Conservation (phyloP, 2,113 vertebrate species). For the Trachemys scripta region DNA sequence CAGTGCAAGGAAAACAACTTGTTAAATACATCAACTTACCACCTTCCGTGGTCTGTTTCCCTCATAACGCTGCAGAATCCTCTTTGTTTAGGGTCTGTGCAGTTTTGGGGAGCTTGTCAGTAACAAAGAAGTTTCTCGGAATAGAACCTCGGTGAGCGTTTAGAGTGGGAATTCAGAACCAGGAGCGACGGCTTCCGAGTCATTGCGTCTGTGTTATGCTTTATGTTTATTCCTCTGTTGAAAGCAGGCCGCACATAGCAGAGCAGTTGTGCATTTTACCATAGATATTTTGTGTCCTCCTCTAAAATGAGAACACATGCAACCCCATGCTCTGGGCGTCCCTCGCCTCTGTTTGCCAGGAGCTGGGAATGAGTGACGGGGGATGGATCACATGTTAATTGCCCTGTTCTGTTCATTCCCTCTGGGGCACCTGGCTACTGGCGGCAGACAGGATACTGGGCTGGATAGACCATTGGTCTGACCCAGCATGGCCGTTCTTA, state of each 20-base stretch:
- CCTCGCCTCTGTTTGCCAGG: neutral
- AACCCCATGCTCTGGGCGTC: neutral
- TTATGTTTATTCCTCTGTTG: neutral
- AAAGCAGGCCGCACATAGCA: neutral
- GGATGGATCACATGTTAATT: too few species aligned
- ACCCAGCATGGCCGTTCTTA: neutral
- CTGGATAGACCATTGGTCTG: neutral
- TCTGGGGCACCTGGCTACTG: neutral
- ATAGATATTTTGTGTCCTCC: neutral
- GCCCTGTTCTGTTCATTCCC: neutral
- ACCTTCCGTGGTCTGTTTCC: neutral
- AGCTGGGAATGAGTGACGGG: neutral
- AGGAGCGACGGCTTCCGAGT: neutral
- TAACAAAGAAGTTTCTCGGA: neutral
- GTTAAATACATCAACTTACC: neutral
- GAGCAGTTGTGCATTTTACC: neutral
- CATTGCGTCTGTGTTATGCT: neutral
- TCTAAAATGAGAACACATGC: neutral
- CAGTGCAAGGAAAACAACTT: neutral
- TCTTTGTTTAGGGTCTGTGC: neutral
- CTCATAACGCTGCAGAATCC: too few species aligned
- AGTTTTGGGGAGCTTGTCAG: neutral
- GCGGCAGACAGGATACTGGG: neutral
- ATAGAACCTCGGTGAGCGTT: too few species aligned
- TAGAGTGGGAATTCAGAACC: neutral